Evolutionary conservation across 2,797 vertebrate genomes (phyloP).

Genomic region (Graptemys geographica): DNA sequence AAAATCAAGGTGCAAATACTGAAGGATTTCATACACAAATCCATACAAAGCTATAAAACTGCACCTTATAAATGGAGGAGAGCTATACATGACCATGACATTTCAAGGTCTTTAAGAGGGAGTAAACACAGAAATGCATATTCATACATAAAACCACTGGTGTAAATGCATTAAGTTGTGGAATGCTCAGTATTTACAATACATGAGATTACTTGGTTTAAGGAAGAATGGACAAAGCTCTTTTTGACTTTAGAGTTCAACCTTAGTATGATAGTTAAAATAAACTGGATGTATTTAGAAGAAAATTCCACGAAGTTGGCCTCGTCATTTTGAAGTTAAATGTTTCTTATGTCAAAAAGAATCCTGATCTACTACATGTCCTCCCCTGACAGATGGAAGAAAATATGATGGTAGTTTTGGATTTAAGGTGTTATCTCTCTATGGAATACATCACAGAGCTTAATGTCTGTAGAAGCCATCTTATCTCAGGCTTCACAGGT

Average conservation of each 20-base stretch:
- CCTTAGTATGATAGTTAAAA: not conserved
- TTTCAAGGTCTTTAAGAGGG: not conserved
- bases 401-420: constrained; percentile 49
- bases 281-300: not conserved
- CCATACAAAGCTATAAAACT: not conserved
- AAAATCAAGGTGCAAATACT: not conserved
- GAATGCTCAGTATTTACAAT: rapidly evolving
- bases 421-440: constrained; percentile 70
- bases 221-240: not conserved
- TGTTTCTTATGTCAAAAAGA: constrained; percentile 38
- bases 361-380: constrained; percentile 36
- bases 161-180: not conserved
- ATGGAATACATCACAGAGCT: constrained; percentile 58
- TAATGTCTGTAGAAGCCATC: constrained; percentile 56
- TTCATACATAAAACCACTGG: not conserved
- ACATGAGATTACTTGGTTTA: not conserved
- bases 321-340: constrained; percentile 15
- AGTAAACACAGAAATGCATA: not conserved
- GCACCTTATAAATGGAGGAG: not conserved
- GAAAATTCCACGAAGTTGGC: constrained; percentile 22
- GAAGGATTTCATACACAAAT: not conserved
- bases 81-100: rapidly evolving
- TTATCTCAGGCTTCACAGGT: constrained; percentile 68
- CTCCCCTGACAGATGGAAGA: constrained; percentile 40
- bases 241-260: not conserved